These are phyloP conservation scores for Butastur rufipennis DNA, from an alignment of 2,113 vertebrate species.

Conservation along the genomic window DNA sequence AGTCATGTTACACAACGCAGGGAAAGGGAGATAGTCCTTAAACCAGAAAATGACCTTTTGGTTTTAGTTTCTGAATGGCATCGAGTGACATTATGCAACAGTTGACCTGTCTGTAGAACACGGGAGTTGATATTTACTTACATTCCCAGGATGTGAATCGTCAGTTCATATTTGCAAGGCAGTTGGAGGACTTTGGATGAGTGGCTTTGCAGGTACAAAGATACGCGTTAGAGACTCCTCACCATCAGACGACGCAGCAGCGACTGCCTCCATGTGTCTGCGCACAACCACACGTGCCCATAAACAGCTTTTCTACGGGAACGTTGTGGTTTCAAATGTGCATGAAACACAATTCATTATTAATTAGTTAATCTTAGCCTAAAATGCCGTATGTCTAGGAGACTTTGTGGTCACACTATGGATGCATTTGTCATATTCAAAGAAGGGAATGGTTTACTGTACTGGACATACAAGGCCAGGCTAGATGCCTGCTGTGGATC, in stretches of 20 bases:
- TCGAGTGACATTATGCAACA: background rate
- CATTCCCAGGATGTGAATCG: fast-evolving
- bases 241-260: fast-evolving
- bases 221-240: fast-evolving
- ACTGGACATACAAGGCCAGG: background rate
- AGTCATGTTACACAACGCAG: background rate
- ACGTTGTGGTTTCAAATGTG: fast-evolving
- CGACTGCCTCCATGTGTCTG: background rate
- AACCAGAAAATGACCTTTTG: slow-evolving; percentile 2
- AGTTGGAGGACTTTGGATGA: slow-evolving; percentile 18
- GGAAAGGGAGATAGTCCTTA: background rate
- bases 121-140: background rate
- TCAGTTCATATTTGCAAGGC: background rate
- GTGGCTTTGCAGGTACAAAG: background rate
- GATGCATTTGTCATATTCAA: background rate
- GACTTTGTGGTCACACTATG: background rate
- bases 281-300: fast-evolving
- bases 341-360: background rate
- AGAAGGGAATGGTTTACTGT: background rate
- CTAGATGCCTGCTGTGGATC: background rate
- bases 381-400: background rate
- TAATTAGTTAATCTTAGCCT: background rate
- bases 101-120: background rate
- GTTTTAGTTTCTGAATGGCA: slow-evolving; percentile 46
- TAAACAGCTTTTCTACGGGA: background rate